Base-by-base conservation (phyloP, 2,888 invertebrate genomes). In the Abscondita cerata region DNA sequence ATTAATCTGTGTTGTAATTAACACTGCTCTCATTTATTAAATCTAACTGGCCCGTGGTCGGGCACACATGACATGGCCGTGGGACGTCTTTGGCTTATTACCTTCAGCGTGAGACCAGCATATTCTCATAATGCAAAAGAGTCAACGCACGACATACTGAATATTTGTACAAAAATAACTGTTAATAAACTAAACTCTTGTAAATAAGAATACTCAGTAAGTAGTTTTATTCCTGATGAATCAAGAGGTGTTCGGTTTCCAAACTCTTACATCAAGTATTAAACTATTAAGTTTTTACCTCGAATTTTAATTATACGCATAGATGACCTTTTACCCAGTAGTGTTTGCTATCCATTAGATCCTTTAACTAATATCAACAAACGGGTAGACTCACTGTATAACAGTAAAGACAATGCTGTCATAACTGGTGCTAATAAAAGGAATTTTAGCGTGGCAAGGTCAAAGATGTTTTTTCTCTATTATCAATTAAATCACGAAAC, bases 1-100 rank as follows among this genome's bases (percentile, higher is more conserved):
- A 75, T 75, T 73, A 76, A 75, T 76, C 75, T 76, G 74, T 71
- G 70, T 68, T 68, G 73, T 76, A 75, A 76, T 76, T 76, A 76
- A 73, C 74, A 71, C 68, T 72, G 75, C 72, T 76, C 75, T 72
- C 74, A 73, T 75, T 76, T 74, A 74, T 75, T 75, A 74, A 72
- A 73, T 70, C 66, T 68, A 65, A 59, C 66, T 57, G 56, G 64
- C 68, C 65, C 63, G 62, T 60, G 65, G 53, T 54, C 52, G 20
- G n/a, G 64, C 63, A 59, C 66, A 59, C 48, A 55, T 55, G 58
- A 56, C 58, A 47, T 41, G 62, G 64, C 59, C 64, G 64, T 64
- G 64, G 60, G 60, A 64, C 63, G 52, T 47, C 53, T 25, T 53
- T 54, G 58, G 36, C 56, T 61, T 48, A 52, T 47, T 38, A 34